A percentile compares a stretch with the other conserved stretches of the same genome.
Conservation (phyloP, 2,113 vertebrate species). For the Sebastes fasciatus region DNA sequence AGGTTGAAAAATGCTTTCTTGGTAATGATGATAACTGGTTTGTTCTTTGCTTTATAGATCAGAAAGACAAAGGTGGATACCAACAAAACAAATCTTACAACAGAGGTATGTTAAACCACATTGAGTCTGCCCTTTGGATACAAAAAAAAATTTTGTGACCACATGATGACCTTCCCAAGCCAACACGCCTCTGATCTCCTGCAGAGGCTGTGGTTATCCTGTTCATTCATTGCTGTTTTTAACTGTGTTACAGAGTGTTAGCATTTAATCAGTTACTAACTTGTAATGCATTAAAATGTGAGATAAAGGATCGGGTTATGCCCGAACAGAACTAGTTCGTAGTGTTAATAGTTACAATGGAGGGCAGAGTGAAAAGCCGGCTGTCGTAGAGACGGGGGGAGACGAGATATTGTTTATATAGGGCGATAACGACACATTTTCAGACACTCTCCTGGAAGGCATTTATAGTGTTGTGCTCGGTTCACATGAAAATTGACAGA, state of each 20-base stretch:
- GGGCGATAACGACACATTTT: too few relatives aligned
- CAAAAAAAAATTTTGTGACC: neutral
- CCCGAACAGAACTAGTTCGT: neutral
- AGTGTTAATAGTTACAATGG: neutral
- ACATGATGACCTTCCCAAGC: neutral
- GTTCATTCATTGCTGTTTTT: neutral
- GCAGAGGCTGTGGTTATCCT: neutral
- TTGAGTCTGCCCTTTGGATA: neutral
- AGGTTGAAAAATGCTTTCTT: neutral
- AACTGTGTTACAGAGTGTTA: neutral
- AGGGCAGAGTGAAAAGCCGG: neutral
- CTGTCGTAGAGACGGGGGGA: neutral
- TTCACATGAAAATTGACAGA: too few relatives aligned
- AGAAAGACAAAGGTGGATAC: conserved; percentile 75
- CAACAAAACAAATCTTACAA: too few relatives aligned
- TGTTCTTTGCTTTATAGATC: conserved; percentile 80
- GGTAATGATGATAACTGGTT: neutral
- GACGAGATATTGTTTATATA: neutral
- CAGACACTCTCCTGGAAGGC: too few relatives aligned
- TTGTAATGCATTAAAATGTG: neutral
- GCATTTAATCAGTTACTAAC: conserved; percentile 15
- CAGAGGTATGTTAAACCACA: neutral
- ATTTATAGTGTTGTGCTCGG: too few relatives aligned
- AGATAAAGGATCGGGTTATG: neutral
- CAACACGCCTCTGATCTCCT: neutral